Evolutionary conservation across 92 coral and sea anemone genomes (phyloP).

Genomic region (Micromussa lordhowensis): DNA sequence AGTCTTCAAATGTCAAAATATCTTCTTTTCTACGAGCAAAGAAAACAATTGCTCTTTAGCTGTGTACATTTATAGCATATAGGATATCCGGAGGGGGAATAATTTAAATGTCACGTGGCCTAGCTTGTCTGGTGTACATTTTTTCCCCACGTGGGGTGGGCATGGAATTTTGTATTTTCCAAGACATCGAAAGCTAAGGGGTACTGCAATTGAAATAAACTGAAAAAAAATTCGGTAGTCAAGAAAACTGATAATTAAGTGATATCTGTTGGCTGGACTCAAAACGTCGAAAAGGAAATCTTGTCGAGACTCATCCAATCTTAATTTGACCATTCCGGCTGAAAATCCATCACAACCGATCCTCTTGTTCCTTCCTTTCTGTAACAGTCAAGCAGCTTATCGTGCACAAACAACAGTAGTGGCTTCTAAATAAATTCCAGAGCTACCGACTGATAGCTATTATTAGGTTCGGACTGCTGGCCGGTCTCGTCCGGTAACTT

Average conservation of each 20-base stretch:
- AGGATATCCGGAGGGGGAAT: background rate
- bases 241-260: background rate
- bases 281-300: constrained; percentile 3
- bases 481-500: background rate
- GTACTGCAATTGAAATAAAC: background rate
- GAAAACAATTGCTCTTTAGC: background rate
- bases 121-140: background rate
- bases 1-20: background rate
- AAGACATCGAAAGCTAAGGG: background rate
- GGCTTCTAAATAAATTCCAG: background rate
- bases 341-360: background rate
- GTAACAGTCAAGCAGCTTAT: background rate
- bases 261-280: background rate
- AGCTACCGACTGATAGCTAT: background rate
- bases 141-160: background rate
- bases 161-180: background rate
- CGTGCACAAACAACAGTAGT: background rate
- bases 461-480: background rate
- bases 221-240: background rate
- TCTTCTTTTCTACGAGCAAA: background rate
- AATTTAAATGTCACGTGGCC: constrained; percentile 9
- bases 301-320: background rate
- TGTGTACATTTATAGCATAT: background rate
- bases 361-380: background rate
- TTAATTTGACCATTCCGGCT: background rate